Percentiles rank a stretch among this genome's conserved stretches.
phyloP scores from a whole-genome alignment of 92 coral and sea anemone species.

The Siderastrea radians region DNA sequence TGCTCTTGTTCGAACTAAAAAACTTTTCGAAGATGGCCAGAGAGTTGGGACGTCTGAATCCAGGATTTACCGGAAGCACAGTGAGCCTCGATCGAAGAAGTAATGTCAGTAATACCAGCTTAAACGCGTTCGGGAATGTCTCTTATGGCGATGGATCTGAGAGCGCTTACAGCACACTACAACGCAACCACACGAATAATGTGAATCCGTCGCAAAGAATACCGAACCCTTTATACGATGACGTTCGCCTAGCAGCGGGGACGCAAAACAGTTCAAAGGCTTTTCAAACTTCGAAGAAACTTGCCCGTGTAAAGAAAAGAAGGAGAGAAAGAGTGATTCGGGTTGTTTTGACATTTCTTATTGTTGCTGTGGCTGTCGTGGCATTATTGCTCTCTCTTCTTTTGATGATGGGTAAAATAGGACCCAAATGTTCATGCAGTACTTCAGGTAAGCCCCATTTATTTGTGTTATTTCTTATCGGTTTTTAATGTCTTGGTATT shows the following conservation, averaged over 20 bases:
- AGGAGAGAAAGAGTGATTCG: constrained; percentile 6
- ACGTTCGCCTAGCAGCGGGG: neutral
- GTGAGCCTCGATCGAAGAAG: constrained; percentile 18
- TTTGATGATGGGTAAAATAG: constrained; percentile 42
- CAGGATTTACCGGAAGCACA: constrained; percentile 5
- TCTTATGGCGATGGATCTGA: neutral
- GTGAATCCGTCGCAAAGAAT: neutral
- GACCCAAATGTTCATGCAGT: constrained; percentile 38
- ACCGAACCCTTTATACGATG: constrained; percentile 1
- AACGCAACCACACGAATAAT: neutral
- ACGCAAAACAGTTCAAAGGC: neutral
- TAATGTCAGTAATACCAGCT: neutral
- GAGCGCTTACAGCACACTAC: constrained; percentile 17
- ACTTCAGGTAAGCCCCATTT: constrained; percentile 35
- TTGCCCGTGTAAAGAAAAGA: neutral
- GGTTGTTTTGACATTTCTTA: constrained; percentile 10
- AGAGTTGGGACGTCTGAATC: constrained; percentile 9
- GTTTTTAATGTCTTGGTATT: constrained; percentile 4
- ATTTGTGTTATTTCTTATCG: neutral
- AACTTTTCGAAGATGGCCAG: constrained; percentile 15
- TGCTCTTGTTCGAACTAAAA: neutral
- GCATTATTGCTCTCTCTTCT: constrained; percentile 46
- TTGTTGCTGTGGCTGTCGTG: constrained; percentile 32
- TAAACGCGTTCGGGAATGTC: constrained; percentile 1
- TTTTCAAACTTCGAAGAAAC: constrained; percentile 20